These are phyloP conservation scores for Antheraea mylitta DNA, from an alignment of 1,140 invertebrate species.

Conservation along the genomic window DNA sequence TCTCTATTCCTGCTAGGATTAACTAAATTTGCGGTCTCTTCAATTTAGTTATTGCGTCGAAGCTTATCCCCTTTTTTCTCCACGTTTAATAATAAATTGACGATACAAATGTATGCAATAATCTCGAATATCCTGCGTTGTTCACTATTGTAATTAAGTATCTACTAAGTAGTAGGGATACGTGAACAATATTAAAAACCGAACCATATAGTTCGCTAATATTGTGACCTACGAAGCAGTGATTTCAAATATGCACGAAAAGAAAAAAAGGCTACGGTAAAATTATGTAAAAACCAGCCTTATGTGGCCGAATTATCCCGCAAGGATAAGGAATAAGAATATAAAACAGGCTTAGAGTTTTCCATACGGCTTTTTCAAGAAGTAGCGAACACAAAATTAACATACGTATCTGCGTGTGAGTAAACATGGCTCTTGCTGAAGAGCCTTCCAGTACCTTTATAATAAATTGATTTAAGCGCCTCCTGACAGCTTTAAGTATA, in stretches of 20 bases:
- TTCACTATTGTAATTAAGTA: background rate
- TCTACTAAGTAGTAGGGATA: background rate
- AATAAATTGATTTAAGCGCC: constrained; percentile 75
- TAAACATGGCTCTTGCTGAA: constrained; percentile 58
- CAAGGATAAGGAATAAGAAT: constrained; percentile 72
- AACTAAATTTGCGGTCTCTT: no score
- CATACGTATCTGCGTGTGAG: constrained; percentile 55
- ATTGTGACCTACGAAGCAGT: constrained; percentile 48
- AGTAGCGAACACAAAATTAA: constrained; percentile 63
- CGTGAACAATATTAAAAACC: background rate
- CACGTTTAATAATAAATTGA: no score
- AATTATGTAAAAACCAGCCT: constrained; percentile 75
- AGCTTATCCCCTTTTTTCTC: no score
- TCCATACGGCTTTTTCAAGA: constrained; percentile 67
- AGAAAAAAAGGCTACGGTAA: constrained; percentile 60
- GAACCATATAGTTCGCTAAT: background rate
- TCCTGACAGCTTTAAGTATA: constrained; percentile 73
- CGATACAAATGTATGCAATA: background rate
- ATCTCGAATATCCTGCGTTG: background rate
- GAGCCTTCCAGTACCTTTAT: constrained; percentile 63
- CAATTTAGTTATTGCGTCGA: no score
- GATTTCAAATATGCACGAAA: constrained; percentile 45
- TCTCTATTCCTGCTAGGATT: no score
- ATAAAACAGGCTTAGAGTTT: constrained; percentile 72
- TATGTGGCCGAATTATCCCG: constrained; percentile 70